Evolutionary conservation across 1,140 invertebrate genomes (phyloP).

Genomic region (Orius insidiosus): DNA sequence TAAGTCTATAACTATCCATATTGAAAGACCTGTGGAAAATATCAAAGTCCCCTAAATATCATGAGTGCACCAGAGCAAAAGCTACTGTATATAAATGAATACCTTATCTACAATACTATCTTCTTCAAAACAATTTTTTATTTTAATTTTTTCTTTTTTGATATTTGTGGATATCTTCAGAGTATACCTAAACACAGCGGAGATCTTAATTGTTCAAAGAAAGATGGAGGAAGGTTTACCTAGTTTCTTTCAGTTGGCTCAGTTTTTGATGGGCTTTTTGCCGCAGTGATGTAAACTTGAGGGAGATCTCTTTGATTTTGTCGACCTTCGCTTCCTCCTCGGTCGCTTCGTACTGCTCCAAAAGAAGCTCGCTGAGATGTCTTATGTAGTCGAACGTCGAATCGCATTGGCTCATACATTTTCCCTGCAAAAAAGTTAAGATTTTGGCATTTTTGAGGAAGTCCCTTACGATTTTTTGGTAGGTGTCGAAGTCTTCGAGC

Average conservation of each 20-base stretch:
- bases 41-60: too few species aligned
- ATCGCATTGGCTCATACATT: constrained; percentile 47
- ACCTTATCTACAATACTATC: background rate
- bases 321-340: constrained; percentile 43
- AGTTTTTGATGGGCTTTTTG: constrained; percentile 52
- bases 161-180: constrained; percentile 5
- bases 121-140: constrained; percentile 6
- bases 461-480: constrained; percentile 15
- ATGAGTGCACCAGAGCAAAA: too few species aligned
- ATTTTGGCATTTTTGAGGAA: background rate
- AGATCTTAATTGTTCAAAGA: background rate
- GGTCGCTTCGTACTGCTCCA: constrained; percentile 51
- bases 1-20: constrained; percentile 17
- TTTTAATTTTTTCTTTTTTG: background rate
- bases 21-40: constrained; percentile 18
- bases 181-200: background rate
- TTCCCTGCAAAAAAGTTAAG: constrained; percentile 29
- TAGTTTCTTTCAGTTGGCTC: constrained; percentile 51
- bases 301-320: constrained; percentile 43
- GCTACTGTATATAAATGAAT: background rate
- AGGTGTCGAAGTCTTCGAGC: constrained; percentile 16
- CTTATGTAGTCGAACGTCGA: constrained; percentile 57
- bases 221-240: constrained; percentile 27
- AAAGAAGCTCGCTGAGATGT: constrained; percentile 53
- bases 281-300: constrained; percentile 50